Percentiles rank a stretch among this genome's conserved stretches.
phyloP scores from a whole-genome alignment of 2,888 invertebrate species.

The Phaedon cochleariae region DNA sequence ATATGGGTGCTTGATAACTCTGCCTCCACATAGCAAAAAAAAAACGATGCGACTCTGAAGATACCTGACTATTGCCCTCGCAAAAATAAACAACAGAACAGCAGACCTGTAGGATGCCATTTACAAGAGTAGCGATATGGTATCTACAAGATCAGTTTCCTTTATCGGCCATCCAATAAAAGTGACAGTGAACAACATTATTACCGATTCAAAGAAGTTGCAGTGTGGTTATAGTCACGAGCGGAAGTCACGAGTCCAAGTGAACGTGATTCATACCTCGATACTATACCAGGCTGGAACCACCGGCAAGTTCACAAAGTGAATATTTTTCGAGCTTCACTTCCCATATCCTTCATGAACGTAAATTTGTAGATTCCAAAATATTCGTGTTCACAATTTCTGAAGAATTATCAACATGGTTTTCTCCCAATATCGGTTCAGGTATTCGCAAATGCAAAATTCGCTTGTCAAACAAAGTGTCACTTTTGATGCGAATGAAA shows the following conservation, averaged over 20 bases:
- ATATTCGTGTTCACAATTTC: no score
- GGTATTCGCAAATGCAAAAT: no score
- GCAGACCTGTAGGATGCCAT: constrained; percentile 35
- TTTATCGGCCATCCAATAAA: constrained; percentile 51
- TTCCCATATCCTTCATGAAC: no score
- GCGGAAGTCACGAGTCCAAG: constrained; percentile 54
- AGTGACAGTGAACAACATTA: constrained; percentile 58
- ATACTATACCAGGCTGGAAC: background rate
- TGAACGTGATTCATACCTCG: constrained; percentile 57
- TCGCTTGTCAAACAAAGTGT: no score
- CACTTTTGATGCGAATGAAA: no score
- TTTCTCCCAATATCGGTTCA: no score
- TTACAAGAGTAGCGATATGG: constrained; percentile 45
- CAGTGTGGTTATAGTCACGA: constrained; percentile 41
- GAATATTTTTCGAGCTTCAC: no score
- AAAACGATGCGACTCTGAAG: background rate
- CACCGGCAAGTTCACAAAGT: no score
- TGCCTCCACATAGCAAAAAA: background rate
- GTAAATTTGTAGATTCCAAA: no score
- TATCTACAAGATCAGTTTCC: constrained; percentile 50
- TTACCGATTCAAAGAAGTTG: constrained; percentile 49
- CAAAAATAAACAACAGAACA: background rate
- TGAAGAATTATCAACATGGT: no score
- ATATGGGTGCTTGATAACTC: no score
- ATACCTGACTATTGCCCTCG: no score